Base-by-base conservation (phyloP, 2,797 vertebrate genomes). In the Megaceryle alcyon region DNA sequence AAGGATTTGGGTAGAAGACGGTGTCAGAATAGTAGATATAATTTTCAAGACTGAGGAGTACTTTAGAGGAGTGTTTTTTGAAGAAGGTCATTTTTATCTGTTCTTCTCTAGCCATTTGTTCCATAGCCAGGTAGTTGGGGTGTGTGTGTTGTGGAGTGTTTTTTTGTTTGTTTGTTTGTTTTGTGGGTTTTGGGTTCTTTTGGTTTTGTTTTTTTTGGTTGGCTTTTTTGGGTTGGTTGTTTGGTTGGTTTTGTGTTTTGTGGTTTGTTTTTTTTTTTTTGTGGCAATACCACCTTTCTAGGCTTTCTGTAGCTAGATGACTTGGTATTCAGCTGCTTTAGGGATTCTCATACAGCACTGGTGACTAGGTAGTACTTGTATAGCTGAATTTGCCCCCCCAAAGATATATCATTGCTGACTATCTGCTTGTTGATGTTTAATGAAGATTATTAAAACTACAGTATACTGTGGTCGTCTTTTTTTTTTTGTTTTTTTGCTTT, bases 391-490 rank as follows among this genome's bases (percentile, higher is more conserved):
- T 20, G 68, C 63, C 63, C 31, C 17, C 37, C 46, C 61, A 41
- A 57, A 89, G 57, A 16, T 29, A 17, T 0, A 33, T 10, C 35
- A 54, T 44, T 84, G 31, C 29, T 46, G 39, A 17, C 11, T 48
- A 7, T 35, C 12, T 84, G n/a, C 25, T 70, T 87, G 75, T 79
- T 59, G 69, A 7, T 90, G 9, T 78, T 72, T 86, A 78, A 20
- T 87, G 76, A 93, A 64, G 33, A 86, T 64, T n/a, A 77, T 68
- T 94, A 86, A 83, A 86, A 81, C n/a, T 64, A 12, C 54, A 93
- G 29, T 9, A 12, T 1, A 1, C 16, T 53, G 35, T 46, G 49
- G 41, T 59, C 16, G 4, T 39, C 12, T 39, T 39, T 39, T 39
- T 39, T 39, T 4, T 39, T 14, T 39, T 39, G 14, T 39, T 39